Evolutionary conservation across 2,113 vertebrate species (phyloP).

Genomic region (Dromas ardeola): DNA sequence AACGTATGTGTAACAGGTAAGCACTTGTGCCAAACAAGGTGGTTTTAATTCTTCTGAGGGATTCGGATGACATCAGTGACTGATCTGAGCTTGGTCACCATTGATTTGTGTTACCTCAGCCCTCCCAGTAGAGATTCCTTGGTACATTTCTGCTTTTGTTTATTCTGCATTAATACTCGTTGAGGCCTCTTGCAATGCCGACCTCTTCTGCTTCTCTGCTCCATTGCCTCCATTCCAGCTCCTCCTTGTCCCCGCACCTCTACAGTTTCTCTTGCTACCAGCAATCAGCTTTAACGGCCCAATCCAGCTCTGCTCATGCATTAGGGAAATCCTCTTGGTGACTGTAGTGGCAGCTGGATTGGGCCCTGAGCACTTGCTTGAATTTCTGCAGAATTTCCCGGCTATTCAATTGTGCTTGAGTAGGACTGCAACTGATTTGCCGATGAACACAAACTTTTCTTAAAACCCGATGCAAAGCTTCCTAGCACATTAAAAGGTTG

Average conservation of each 20-base stretch:
- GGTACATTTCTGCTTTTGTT: slow-evolving; percentile 20
- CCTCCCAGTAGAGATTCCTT: neutral
- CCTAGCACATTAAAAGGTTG: slow-evolving; percentile 30
- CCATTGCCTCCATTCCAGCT: slow-evolving; percentile 13
- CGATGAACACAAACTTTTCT: neutral
- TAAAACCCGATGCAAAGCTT: slow-evolving; percentile 20
- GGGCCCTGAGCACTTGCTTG: neutral
- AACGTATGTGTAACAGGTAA: slow-evolving; percentile 57
- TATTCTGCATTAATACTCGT: neutral
- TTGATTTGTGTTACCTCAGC: neutral
- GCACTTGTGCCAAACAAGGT: slow-evolving; percentile 69
- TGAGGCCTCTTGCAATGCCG: slow-evolving; percentile 36
- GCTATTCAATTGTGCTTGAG: neutral
- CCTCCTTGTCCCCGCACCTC: neutral
- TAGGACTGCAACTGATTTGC: neutral
- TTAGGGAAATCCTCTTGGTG: neutral
- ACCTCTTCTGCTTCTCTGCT: slow-evolving; percentile 33
- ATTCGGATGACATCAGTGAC: neutral
- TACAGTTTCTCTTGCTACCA: neutral
- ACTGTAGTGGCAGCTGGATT: slow-evolving; percentile 15
- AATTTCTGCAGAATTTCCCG: neutral
- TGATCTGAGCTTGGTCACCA: neutral
- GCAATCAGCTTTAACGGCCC: neutral
- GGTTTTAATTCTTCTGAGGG: slow-evolving; percentile 38
- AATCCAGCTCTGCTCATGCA: neutral